phyloP scores from a whole-genome alignment of 2,888 invertebrate species.

The Mamestra brassicae region DNA sequence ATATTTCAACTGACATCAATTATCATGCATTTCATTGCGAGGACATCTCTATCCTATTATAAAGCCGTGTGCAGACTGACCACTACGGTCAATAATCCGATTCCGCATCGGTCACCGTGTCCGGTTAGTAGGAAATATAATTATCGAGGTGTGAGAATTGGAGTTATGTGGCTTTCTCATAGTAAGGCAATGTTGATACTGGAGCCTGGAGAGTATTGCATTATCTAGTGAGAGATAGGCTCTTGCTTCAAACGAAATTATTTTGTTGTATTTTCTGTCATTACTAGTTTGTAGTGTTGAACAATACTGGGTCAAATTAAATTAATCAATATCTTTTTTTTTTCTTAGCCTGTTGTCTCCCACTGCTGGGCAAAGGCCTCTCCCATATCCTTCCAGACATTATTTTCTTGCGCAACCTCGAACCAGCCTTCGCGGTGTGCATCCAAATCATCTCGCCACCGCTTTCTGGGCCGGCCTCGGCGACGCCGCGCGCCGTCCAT shows the following conservation, averaged over 20 bases:
- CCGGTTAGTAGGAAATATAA: conserved; percentile 57
- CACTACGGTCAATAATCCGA: conserved; percentile 78
- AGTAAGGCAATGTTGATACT: conserved; percentile 5
- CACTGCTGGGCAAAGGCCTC: no score
- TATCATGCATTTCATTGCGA: conserved; percentile 46
- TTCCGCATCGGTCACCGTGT: conserved; percentile 70
- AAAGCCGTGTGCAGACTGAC: conserved; percentile 44
- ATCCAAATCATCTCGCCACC: no score
- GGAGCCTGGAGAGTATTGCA: background rate
- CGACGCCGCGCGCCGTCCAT: no score
- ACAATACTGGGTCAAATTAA: no score
- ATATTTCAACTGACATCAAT: conserved; percentile 25
- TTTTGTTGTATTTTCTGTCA: background rate
- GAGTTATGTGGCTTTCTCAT: conserved; percentile 69
- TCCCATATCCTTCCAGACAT: no score
- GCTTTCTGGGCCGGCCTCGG: no score
- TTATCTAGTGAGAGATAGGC: background rate
- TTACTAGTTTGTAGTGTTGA: background rate
- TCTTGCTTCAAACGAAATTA: background rate
- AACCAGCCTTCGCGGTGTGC: no score
- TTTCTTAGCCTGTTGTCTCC: no score
- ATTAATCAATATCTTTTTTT: no score
- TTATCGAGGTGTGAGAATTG: conserved; percentile 72
- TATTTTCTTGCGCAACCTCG: no score
- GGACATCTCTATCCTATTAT: conserved; percentile 53